phyloP scores from a whole-genome alignment of 2,797 vertebrate species.

The Microctenopoma steveboyesi region DNA sequence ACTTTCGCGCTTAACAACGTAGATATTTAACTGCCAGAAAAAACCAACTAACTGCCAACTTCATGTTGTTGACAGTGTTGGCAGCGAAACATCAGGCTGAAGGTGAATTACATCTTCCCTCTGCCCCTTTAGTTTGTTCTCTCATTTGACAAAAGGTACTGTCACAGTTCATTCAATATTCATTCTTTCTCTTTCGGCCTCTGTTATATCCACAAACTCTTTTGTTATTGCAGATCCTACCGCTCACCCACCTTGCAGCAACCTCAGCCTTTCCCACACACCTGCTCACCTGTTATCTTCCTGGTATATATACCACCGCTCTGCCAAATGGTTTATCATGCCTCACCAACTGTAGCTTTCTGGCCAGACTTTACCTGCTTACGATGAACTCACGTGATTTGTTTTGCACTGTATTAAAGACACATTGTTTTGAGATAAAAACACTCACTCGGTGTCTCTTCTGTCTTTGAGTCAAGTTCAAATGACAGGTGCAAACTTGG shows the following conservation, averaged over 20 bases:
- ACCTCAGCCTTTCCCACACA: neutral
- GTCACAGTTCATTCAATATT: neutral
- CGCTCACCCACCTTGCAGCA: neutral
- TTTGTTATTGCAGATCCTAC: neutral
- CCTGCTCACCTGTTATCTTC: neutral
- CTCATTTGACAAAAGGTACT: conserved; percentile 4
- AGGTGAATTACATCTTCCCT: conserved; percentile 16
- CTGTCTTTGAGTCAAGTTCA: neutral
- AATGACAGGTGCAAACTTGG: neutral
- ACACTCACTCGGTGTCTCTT: neutral
- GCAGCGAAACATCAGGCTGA: conserved; percentile 28
- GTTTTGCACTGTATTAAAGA: too few species aligned
- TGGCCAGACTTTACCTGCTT: neutral
- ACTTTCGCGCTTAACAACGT: conserved; percentile 17
- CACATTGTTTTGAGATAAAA: neutral
- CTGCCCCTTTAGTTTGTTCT: conserved; percentile 10
- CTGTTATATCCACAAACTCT: neutral
- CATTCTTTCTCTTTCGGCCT: neutral
- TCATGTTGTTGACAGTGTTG: conserved; percentile 14
- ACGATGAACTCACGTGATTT: neutral
- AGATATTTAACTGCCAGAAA: conserved; percentile 23
- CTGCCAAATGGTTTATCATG: neutral
- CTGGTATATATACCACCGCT: neutral
- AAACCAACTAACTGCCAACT: conserved; percentile 22
- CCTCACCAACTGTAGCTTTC: neutral